Evolutionary conservation across 2,113 vertebrate genomes (phyloP).

Genomic region (Nothobranchius kuhntae): DNA sequence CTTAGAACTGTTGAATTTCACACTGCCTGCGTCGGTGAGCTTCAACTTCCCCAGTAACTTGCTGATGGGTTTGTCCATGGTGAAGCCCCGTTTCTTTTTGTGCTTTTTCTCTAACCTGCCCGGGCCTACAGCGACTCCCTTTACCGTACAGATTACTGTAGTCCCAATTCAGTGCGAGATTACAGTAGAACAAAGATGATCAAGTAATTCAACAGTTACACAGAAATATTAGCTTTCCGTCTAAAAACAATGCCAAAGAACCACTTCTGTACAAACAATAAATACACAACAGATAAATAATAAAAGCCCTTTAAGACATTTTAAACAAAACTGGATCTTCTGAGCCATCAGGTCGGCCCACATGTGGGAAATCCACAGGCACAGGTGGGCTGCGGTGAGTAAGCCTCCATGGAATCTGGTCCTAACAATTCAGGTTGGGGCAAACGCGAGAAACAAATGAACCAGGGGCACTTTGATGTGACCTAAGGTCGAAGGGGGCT

Average conservation of each 20-base stretch:
- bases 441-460: conserved; percentile 27
- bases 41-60: conserved; percentile 86
- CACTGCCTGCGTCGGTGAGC: conserved; percentile 85
- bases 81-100: conserved; percentile 6
- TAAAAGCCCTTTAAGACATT: conserved; percentile 63
- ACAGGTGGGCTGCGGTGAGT: conserved; percentile 42
- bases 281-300: conserved; percentile 77
- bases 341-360: conserved; percentile 51
- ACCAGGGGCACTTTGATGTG: conserved; percentile 51
- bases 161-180: conserved; percentile 58
- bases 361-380: conserved; percentile 52
- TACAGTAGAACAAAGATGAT: conserved; percentile 49
- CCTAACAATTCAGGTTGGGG: conserved; percentile 30
- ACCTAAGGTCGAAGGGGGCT: conserved; percentile 59
- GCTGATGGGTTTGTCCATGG: conserved; percentile 86
- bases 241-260: neutral
- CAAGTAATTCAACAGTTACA: conserved; percentile 45
- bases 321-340: conserved; percentile 64
- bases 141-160: conserved; percentile 26
- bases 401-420: conserved; percentile 53
- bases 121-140: neutral
- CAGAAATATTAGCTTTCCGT: conserved; percentile 17
- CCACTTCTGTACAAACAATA: conserved; percentile 67
- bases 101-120: conserved; percentile 5
- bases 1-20: conserved; percentile 84